phyloP scores from a whole-genome alignment of 1,140 invertebrate genomes.

The Ridgeia piscesae region DNA sequence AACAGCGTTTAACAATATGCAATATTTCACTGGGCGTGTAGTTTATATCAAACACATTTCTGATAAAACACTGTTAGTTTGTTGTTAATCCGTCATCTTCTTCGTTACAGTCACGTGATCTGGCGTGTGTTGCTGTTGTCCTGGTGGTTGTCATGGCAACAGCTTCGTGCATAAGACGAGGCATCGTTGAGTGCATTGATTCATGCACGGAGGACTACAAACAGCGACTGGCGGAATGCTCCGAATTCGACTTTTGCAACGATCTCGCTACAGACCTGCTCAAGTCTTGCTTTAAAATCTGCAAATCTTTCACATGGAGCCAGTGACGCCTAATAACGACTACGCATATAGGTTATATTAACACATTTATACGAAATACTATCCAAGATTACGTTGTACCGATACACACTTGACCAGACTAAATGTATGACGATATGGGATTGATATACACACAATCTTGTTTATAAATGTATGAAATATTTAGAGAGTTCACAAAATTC shows the following conservation, averaged over 20 bases:
- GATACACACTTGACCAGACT: too few relatives aligned
- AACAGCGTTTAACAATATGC: too few relatives aligned
- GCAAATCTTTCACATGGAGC: background rate
- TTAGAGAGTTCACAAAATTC: too few relatives aligned
- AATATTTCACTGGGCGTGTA: too few relatives aligned
- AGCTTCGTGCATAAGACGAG: background rate
- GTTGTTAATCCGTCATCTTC: background rate
- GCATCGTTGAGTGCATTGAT: background rate
- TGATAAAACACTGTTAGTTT: too few relatives aligned
- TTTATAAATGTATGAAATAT: too few relatives aligned
- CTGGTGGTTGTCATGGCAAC: background rate
- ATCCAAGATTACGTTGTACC: too few relatives aligned
- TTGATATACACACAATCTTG: too few relatives aligned
- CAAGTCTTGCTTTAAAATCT: background rate
- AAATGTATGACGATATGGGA: too few relatives aligned
- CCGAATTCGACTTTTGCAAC: background rate
- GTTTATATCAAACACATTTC: too few relatives aligned
- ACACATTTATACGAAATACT: too few relatives aligned
- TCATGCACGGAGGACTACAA: background rate
- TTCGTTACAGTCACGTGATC: background rate
- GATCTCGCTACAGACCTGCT: background rate
- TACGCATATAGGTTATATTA: background rate
- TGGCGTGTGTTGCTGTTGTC: background rate
- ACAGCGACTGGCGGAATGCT: background rate
- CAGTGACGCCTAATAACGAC: background rate